phyloP scores from a whole-genome alignment of 2,113 vertebrate genomes.

The Elaphurus davidianus region DNA sequence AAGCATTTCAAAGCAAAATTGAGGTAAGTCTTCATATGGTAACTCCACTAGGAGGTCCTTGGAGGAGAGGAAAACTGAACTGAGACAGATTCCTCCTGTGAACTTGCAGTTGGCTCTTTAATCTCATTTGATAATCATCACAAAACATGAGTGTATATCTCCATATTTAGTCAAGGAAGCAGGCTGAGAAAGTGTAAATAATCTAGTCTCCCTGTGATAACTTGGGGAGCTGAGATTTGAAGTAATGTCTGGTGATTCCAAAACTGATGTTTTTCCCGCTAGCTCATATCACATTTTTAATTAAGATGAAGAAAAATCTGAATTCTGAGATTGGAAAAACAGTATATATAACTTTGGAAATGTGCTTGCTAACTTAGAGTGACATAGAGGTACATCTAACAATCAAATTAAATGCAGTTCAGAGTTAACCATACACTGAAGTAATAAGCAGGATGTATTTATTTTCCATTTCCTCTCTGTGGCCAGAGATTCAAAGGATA shows the following conservation, averaged over 20 bases:
- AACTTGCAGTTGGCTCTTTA: background rate
- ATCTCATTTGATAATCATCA: background rate
- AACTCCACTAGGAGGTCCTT: background rate
- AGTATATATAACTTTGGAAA: background rate
- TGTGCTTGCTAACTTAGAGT: background rate
- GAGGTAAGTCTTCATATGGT: background rate
- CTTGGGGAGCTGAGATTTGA: background rate
- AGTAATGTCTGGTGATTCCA: background rate
- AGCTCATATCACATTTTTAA: background rate
- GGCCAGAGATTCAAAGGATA: slow-evolving; percentile 49
- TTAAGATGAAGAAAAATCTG: background rate
- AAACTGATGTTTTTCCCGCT: background rate
- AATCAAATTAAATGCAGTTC: slow-evolving; percentile 37
- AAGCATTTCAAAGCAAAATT: background rate
- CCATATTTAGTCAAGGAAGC: background rate
- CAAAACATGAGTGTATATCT: background rate
- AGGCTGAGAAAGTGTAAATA: background rate
- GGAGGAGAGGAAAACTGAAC: background rate
- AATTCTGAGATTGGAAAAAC: background rate
- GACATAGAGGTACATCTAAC: background rate
- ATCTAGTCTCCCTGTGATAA: background rate
- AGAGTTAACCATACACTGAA: background rate
- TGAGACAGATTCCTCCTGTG: background rate
- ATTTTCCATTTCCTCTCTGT: slow-evolving; percentile 55
- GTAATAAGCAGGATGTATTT: slow-evolving; percentile 25